Evolutionary conservation across 2,797 vertebrate species (phyloP), one percentile per base, ranked within the genome.

Genomic region (Pantherophis alleghaniensis): DNA sequence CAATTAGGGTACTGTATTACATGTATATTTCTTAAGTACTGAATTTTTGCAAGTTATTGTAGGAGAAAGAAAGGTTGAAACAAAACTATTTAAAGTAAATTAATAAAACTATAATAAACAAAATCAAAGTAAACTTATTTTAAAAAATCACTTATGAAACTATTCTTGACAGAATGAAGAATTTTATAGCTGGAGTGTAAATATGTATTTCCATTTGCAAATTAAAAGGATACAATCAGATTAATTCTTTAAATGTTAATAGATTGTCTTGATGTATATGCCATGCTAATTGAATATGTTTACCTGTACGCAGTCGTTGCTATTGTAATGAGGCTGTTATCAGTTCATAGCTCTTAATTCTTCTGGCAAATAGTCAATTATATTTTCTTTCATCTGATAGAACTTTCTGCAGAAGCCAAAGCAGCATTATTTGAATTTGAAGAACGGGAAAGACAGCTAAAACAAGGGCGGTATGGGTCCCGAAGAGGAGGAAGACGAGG

Each of bases 351-450:
- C 5, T n/a, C 56, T 87, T 91, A 24, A 20, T 87, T 24, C 56
- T 93, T 55, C 28, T 87, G 47, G 18, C 66, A 86, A 0, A 1
- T 79, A 42, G 16, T 94, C 93, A 97, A 51, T 1, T 0, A 87
- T 0, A 37, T 22, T 97, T 90, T 95, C 69, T 51, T n/a, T 13
- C 1, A 0, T 94, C 87, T 91, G 51, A 91, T 95, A 99, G 99
- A 99, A 94, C 98, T 99, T 94, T 99, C 99, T 6, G 99, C 99
- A 86, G 99, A 99, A 97, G 99, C 99, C 94, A 99, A 99, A 96
- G 99, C 98, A n/a, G 98, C 99, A 0, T 95, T 99, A 94, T 98
- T 98, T 93, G 98, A 99, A 94, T 99, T 99, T 88, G 99, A 99
- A 95, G 99, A 99, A 95, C 98, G 98, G 94, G 99, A 99, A 90